Percentiles rank a stretch among this genome's conserved stretches.
Conservation (phyloP, 2,113 vertebrate genomes). For the Hippocampus abdominalis region DNA sequence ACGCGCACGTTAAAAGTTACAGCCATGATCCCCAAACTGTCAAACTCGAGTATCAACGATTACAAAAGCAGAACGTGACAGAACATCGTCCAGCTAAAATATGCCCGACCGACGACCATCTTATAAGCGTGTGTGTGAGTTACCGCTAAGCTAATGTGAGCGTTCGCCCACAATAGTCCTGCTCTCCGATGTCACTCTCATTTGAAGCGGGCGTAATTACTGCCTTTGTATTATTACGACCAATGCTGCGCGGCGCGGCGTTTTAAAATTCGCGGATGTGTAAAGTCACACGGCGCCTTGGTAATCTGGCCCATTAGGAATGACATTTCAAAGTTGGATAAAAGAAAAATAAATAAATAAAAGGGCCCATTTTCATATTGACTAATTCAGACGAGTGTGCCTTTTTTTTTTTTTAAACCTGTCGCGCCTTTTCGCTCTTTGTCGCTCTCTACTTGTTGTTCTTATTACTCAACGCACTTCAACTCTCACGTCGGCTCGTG, state of each 20-base stretch:
- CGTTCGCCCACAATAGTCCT: no score
- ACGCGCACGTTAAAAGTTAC: not conserved
- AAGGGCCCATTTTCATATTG: constrained; percentile 19
- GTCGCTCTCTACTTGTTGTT: constrained; percentile 14
- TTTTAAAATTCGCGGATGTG: constrained; percentile 28
- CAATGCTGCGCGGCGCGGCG: not conserved
- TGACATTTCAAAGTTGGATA: constrained; percentile 50
- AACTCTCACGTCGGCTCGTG: not conserved
- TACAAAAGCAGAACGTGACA: not conserved
- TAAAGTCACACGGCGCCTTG: constrained; percentile 12
- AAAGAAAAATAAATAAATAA: constrained; percentile 3
- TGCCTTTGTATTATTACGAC: constrained; percentile 25
- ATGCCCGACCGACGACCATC: not conserved
- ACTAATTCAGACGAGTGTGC: constrained; percentile 40
- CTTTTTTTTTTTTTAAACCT: not conserved
- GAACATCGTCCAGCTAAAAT: not conserved
- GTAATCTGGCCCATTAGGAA: constrained; percentile 45
- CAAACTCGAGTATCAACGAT: not conserved
- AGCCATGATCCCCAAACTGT: not conserved
- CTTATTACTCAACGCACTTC: not conserved
- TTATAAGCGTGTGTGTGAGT: not conserved
- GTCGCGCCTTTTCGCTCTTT: not conserved
- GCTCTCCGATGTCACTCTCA: constrained; percentile 26
- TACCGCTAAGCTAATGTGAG: not conserved
- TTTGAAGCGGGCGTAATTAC: constrained; percentile 30